Evolutionary conservation across 1,140 invertebrate genomes (phyloP), one percentile per base, ranked within the genome.

Genomic region (Dendrolimus punctatus): DNA sequence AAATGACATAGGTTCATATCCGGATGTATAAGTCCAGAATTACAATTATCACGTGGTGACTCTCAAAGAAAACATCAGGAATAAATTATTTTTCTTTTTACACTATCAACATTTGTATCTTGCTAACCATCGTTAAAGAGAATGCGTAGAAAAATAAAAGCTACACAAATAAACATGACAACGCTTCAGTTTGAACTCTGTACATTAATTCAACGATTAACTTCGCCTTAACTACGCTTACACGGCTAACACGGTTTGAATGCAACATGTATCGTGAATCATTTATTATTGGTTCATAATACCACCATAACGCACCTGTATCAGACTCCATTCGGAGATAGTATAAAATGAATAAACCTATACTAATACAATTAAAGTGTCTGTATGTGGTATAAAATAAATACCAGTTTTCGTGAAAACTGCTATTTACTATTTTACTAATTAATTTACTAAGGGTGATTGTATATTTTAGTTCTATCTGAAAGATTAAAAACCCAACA

Each of bases 201-300:
- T 23, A 23, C 23, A 23, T 23, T 23, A 2, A 2, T 23, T 23
- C 23, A 23, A 23, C 23, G 23, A 8, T 0, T n/a, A 36, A 23
- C 58, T 55, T 46, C 57, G 23, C 64, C 69, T 71, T 71, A 71
- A 71, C 52, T 8, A 9, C 44, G 6, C 45, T 60, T 57, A 47
- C 60, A 51, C 52, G 43, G 51, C 54, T 47, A 23, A 23, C 23
- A 23, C 23, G 23, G 9, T 57, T 50, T 52, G 58, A 57, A 64
- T 58, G 60, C 50, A 51, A 61, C 23, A 46, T 51, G 51, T 48
- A 42, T 57, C 55, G 51, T 62, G 58, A 62, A 65, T 58, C 63
- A 59, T 71, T 68, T 63, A 59, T 73, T 71, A 73, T 55, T 63
- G 64, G 63, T 68, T 71, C 68, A 73, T 61, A 66, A 62, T 62